Evolutionary conservation across 2,888 invertebrate species (phyloP).

Genomic region (Tryphoninae sp.): DNA sequence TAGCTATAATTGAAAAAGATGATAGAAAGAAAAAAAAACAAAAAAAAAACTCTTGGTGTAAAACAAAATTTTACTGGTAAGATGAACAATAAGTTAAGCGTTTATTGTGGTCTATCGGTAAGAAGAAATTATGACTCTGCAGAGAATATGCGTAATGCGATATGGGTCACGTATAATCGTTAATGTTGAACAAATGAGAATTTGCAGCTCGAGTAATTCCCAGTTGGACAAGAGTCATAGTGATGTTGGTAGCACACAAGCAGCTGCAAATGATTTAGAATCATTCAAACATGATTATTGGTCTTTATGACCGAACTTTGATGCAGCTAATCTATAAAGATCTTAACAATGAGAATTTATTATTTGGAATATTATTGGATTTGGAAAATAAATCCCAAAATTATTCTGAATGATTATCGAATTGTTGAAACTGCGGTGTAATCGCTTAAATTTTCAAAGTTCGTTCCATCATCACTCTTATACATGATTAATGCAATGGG

Average conservation of each 20-base stretch:
- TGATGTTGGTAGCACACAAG: neutral
- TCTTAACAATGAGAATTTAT: constrained; percentile 69
- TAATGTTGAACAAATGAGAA: neutral
- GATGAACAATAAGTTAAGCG: neutral
- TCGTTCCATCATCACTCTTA: neutral
- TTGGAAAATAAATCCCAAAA: constrained; percentile 72
- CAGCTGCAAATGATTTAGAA: neutral
- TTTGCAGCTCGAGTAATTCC: neutral
- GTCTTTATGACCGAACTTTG: constrained; percentile 65
- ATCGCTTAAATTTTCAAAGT: constrained; percentile 66
- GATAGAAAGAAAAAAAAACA: neutral
- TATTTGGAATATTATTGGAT: constrained; percentile 54
- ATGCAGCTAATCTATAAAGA: constrained; percentile 72
- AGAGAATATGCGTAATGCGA: constrained; percentile 1
- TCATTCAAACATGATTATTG: neutral
- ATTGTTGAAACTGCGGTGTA: constrained; percentile 66
- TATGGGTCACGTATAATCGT: neutral
- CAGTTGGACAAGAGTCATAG: neutral
- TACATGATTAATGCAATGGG: too few relatives aligned
- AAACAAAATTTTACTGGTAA: neutral
- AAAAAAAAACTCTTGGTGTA: neutral
- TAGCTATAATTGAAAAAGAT: constrained; percentile 14
- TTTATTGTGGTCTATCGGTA: neutral
- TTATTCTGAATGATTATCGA: constrained; percentile 54
- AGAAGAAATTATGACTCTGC: too few relatives aligned